These are phyloP conservation scores for Cyprinodon variegatus DNA, from an alignment of 2,113 vertebrate genomes.

Conservation along the genomic window DNA sequence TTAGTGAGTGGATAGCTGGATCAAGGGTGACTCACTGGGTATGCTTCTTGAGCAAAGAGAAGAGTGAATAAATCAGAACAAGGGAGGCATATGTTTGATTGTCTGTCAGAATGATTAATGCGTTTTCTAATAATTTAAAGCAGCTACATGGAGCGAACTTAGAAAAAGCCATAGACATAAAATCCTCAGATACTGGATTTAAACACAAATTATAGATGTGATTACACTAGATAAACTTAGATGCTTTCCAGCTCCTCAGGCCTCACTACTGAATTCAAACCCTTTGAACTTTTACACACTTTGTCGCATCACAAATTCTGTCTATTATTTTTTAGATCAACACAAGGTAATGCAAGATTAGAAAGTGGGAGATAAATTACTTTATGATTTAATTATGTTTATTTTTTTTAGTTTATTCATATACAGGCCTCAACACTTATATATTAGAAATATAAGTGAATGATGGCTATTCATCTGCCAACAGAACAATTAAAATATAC, in stretches of 20 bases:
- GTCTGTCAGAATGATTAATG: slow-evolving; percentile 9
- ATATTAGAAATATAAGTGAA: not conserved
- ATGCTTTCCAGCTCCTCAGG: not conserved
- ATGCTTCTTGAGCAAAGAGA: slow-evolving; percentile 7
- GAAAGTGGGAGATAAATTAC: not conserved
- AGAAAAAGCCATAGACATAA: slow-evolving; percentile 5
- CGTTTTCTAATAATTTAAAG: slow-evolving; percentile 15
- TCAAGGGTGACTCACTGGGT: slow-evolving; percentile 17
- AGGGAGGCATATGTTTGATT: not conserved
- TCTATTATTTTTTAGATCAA: too few species aligned
- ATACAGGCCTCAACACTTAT: not conserved
- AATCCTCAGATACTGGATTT: slow-evolving; percentile 14
- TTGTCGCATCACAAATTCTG: not conserved
- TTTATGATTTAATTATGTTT: not conserved
- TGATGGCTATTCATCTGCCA: not conserved
- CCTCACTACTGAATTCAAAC: not conserved
- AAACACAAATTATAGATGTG: slow-evolving; percentile 26
- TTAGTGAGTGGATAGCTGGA: slow-evolving; percentile 23
- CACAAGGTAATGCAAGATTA: not conserved
- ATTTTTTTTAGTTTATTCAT: not conserved
- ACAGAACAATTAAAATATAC: not conserved
- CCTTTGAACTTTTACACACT: not conserved
- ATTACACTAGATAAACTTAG: slow-evolving; percentile 16
- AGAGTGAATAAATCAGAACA: slow-evolving; percentile 10
- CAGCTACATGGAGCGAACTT: slow-evolving; percentile 3